Evolutionary conservation across 2,113 vertebrate species (phyloP).

Genomic region (Gallinago jamesoni): DNA sequence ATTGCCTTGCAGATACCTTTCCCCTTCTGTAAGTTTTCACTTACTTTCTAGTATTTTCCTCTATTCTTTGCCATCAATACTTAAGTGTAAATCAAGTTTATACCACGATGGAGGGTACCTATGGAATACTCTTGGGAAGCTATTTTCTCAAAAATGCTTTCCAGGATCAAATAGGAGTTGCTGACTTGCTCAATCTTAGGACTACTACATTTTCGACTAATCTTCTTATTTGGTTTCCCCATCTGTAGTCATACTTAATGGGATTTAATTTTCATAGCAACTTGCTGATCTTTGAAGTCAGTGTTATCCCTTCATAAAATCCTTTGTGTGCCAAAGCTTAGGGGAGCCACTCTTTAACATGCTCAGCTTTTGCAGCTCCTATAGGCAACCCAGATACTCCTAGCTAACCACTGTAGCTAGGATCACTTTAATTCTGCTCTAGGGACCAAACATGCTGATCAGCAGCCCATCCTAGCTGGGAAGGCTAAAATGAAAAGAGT

Average conservation of each 20-base stretch:
- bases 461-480: not conserved
- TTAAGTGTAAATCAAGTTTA: not conserved
- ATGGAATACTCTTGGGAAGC: not conserved
- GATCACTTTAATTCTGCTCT: not conserved
- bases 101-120: not conserved
- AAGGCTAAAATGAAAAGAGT: not conserved
- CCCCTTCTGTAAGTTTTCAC: not conserved
- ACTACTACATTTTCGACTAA: not conserved
- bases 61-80: not conserved
- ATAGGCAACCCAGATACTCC: not conserved
- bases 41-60: not conserved
- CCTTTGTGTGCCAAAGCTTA: slow-evolving; percentile 11
- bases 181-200: not conserved
- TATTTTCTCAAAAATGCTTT: slow-evolving; percentile 18
- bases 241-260: not conserved
- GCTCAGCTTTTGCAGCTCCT: slow-evolving; percentile 9
- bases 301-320: slow-evolving; percentile 34
- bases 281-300: slow-evolving; percentile 62
- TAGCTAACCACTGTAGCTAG: not conserved
- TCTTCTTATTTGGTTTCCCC: slow-evolving; percentile 45
- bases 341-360: not conserved
- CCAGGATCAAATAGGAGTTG: not conserved
- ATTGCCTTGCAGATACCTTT: not conserved
- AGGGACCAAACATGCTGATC: not conserved
- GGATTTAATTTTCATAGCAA: slow-evolving; percentile 47